Base-by-base conservation (phyloP, 1,140 invertebrate genomes). In the Onthophagus taurus region DNA sequence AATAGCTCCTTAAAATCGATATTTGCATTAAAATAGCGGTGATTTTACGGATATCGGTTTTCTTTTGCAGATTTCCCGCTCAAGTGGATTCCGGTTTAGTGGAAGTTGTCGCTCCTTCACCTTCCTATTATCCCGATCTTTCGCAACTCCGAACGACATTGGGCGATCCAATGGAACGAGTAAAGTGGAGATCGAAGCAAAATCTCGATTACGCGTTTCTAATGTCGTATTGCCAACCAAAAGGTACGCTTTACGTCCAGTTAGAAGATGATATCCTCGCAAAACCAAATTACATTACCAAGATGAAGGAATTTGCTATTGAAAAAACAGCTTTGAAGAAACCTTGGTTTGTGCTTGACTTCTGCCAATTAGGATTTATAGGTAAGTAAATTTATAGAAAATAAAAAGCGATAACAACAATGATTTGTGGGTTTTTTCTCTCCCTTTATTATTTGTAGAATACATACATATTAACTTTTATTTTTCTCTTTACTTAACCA, bases 191-290 rank as follows among this genome's bases (percentile, higher is more conserved):
- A 34, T 92, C 91, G 1, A 98, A 97, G 61, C 94, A 98, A 66
- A 97, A 97, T 66, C 70, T 95, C 31, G 94, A 98, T 64, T 94
- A 89, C 66, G 85, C 91, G 4, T 97, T 91, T 65, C 70, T 98
- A 1, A 97, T 97, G 94, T 85, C 93, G 49, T 97, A 96, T 63
- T 84, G 85, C 7, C 85, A 90, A 55, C 76, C 77, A 0, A 82
- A 81, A 59, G 83, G 80, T 41, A 83, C 76, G 0, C 88, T 84
- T 61, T 87, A 87, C 52, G 72, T 89, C 12, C 88, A 97, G 75
- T 68, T 98, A 6, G 94, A 98, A 71, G 95, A 98, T 66, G 94
- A 98, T 63, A 88, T 97, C 47, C 70, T 96, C 17, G 83, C 89
- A 1, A 94, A 92, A 63, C 81, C 79, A 3, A 78, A 81, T 47